Evolutionary conservation across 2,113 vertebrate species (phyloP), one percentile per base, ranked within the genome.

Genomic region (Rallus limicola): DNA sequence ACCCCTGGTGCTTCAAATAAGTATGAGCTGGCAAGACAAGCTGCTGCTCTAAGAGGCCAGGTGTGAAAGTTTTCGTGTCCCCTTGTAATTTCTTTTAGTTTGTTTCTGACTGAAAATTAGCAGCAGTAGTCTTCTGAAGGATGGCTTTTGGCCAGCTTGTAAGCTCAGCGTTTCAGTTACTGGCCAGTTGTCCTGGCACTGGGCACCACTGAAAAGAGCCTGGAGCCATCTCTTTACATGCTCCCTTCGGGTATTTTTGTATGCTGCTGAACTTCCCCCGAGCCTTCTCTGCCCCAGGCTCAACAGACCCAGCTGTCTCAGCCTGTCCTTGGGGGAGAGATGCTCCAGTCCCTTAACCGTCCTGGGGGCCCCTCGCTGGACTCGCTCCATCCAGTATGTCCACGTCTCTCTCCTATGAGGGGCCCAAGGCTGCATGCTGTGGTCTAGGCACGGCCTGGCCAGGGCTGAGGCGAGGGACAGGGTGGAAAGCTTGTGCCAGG

Each of bases 351-450:
- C 36, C 48, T 55, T 48, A 18, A 31, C 48, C 14, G n/a, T 42
- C 42, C 26, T 38, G 56, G 65, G 40, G 53, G 62, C 48, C 44
- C 38, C 86, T 72, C 6, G 31, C 63, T 68, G 50, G 24, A n/a
- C 19, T 52, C 14, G 4, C 50, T 80, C 13, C 16, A 31, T 16
- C 28, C 48, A 50, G 48, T 29, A 3, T 50, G 48, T 25, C 28
- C 0, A 0, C 55, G 24, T 19, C 16, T 38, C 6, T 48, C 59
- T 60, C 16, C 11, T 52, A 13, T 13, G 76, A 50, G 38, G 46
- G 64, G 52, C 70, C 38, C 9, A 4, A 69, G 50, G 10, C 59
- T 34, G 76, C 48, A 17, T 8, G 0, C 62, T 42, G 8, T 8
- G 7, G 31, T 52, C 6, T 10, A 68, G 46, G 4, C 63, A 40